Base-by-base conservation (phyloP, 92 coral and sea anemone genomes). In the Epizoanthus illoricatus region DNA sequence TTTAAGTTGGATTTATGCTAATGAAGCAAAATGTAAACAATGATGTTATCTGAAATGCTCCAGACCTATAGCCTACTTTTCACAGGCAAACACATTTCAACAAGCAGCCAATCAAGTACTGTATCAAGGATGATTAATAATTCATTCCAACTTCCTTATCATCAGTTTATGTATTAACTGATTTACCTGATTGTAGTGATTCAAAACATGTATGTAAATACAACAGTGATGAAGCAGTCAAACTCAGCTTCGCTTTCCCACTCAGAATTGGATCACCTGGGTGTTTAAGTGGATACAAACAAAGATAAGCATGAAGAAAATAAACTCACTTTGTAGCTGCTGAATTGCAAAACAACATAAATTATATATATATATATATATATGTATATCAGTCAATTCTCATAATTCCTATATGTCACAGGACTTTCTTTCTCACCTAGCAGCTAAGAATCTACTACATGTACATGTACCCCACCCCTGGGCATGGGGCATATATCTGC, bases 151-250 rank as follows among this genome's bases (percentile, higher is more conserved):
- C 60, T 16, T 24, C 33, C 1, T 28, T 28, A 1, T 28, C 33
- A 28, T 28, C 33, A 56, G 16, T 55, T 21, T 19, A 49, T 45
- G 15, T 49, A 13, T 11, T 4, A 9, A 3, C 39, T 61, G 17
- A 23, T 82, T 79, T 83, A 93, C 98, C 96, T 57, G 92, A 80
- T 63, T 81, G 80, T 57, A 91, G 43, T 19, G 84, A 83, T 59
- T 91, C 92, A 90, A 96, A 96, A 68, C 98, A 93, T 20, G 84
- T 67, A 82, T 86, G 87, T n/a, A 96, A 88, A 83, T 89, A 96
- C 62, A 84, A 85, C 73, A 96, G 82, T 72, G 97, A 92, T 33
- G 98, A 71, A 19, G 93, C 97, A 49, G 99, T 93, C 75, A 96
- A 78, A 75, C 97, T 91, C 40, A 96, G 89, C 57, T 90, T 90